These are phyloP conservation scores for Epinephelus awoara DNA, from an alignment of 2,797 vertebrate species.

Conservation along the genomic window DNA sequence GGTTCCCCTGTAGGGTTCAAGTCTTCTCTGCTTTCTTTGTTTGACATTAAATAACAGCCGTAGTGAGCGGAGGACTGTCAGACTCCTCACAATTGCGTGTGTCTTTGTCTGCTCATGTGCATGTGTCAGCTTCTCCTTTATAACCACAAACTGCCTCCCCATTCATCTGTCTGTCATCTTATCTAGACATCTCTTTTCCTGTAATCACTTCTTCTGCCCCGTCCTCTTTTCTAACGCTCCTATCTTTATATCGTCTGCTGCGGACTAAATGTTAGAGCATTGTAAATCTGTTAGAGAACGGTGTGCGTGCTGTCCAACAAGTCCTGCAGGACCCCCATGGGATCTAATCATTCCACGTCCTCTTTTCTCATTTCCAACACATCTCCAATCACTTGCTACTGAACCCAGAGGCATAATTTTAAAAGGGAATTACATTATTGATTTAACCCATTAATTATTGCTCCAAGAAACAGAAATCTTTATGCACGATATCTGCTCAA, in stretches of 20 bases:
- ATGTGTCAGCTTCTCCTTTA: constrained; percentile 57
- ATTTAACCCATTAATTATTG: constrained; percentile 64
- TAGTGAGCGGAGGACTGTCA: constrained; percentile 43
- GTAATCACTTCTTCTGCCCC: constrained; percentile 64
- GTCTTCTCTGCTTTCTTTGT: constrained; percentile 54
- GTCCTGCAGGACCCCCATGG: constrained; percentile 7
- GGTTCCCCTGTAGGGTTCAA: constrained; percentile 48
- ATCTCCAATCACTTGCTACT: constrained; percentile 31
- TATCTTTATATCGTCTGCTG: constrained; percentile 59
- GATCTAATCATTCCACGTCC: constrained; percentile 27
- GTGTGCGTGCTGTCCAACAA: constrained; percentile 33
- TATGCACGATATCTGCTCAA: constrained; percentile 5
- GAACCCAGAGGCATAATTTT: constrained; percentile 48
- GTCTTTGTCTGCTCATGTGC: constrained; percentile 47
- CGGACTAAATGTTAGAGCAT: constrained; percentile 51
- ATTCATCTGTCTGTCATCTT: constrained; percentile 73
- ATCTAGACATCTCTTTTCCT: constrained; percentile 67
- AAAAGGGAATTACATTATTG: constrained; percentile 60
- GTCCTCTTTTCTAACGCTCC: constrained; percentile 24
- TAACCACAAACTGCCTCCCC: constrained; percentile 46
- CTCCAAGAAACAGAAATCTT: constrained; percentile 46
- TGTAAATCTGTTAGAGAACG: constrained; percentile 26
- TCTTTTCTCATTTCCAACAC: constrained; percentile 40
- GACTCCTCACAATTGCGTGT: constrained; percentile 36
- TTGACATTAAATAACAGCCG: constrained; percentile 61